Conservation (phyloP, 2,888 invertebrate species). For the Steinernema scapterisci region DNA sequence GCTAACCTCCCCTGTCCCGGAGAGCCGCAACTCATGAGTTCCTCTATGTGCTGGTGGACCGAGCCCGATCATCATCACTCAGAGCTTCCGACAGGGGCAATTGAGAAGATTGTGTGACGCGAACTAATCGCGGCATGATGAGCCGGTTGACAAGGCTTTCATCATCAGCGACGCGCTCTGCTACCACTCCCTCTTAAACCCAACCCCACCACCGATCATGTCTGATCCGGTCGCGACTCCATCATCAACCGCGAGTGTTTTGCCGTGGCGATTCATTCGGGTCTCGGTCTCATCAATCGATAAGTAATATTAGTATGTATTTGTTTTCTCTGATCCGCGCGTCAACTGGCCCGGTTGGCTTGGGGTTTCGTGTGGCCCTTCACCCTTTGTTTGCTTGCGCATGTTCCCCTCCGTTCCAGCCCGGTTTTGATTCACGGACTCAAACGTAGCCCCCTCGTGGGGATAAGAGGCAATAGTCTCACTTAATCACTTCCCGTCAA, state of each 20-base stretch:
- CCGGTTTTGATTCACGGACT: conserved; percentile 14
- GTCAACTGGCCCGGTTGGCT: background rate
- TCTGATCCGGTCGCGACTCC: conserved; percentile 12
- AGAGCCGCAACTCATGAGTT: background rate
- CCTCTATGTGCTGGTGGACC: too few species aligned
- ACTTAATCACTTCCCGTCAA: conserved; percentile 26
- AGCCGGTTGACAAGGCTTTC: background rate
- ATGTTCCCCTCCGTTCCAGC: background rate
- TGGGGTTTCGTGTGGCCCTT: too few species aligned
- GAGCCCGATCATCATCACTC: too few species aligned
- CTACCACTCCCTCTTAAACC: background rate
- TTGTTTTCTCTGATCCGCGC: background rate
- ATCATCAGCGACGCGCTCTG: background rate
- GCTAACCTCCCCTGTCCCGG: background rate
- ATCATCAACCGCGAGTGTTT: conserved; percentile 9
- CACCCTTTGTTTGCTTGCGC: too few species aligned
- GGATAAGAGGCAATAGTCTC: conserved; percentile 1
- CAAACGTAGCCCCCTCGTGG: background rate
- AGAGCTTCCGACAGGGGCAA: background rate
- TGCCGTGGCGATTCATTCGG: conserved; percentile 3
- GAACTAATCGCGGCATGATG: background rate
- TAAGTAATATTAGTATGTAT: background rate
- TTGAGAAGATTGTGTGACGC: background rate
- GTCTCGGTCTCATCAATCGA: conserved; percentile 13
- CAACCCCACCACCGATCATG: background rate